Conservation (phyloP, 2,113 vertebrate species). For the Pycnonotus jocosus region DNA sequence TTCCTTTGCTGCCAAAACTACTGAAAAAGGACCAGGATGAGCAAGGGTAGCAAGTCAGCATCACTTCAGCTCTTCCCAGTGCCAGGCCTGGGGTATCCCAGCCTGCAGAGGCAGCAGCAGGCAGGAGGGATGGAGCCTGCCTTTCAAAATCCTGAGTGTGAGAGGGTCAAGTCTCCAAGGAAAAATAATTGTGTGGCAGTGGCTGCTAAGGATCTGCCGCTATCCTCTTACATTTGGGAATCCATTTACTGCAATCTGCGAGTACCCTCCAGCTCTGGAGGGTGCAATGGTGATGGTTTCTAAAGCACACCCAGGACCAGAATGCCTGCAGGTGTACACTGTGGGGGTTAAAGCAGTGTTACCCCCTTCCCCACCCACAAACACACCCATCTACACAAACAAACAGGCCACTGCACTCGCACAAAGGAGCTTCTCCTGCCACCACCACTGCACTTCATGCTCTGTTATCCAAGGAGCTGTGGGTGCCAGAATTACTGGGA, state of each 20-base stretch:
- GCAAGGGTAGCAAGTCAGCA: background rate
- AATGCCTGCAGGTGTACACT: background rate
- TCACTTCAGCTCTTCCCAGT: background rate
- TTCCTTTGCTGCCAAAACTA: background rate
- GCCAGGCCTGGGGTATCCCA: background rate
- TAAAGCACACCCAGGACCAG: background rate
- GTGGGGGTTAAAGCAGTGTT: background rate
- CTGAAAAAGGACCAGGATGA: background rate
- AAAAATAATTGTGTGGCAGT: background rate
- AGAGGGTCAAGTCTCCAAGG: background rate
- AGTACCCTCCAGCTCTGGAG: background rate
- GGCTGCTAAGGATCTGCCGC: background rate
- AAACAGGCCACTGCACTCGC: constrained; percentile 47
- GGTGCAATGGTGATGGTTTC: background rate
- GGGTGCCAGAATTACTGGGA: constrained; percentile 3
- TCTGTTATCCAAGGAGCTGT: constrained; percentile 5
- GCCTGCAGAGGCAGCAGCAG: background rate
- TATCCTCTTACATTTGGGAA: background rate
- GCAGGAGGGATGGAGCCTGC: background rate
- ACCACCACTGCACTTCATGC: background rate
- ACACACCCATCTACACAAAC: constrained; percentile 35
- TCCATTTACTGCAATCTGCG: background rate
- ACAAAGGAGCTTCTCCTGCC: constrained; percentile 52
- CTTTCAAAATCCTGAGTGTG: background rate
- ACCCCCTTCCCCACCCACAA: background rate